A percentile compares a stretch with the other conserved stretches of the same genome.
These are phyloP conservation scores for Arvicola amphibius DNA, from an alignment of 2,797 vertebrate genomes.

Conservation along the genomic window DNA sequence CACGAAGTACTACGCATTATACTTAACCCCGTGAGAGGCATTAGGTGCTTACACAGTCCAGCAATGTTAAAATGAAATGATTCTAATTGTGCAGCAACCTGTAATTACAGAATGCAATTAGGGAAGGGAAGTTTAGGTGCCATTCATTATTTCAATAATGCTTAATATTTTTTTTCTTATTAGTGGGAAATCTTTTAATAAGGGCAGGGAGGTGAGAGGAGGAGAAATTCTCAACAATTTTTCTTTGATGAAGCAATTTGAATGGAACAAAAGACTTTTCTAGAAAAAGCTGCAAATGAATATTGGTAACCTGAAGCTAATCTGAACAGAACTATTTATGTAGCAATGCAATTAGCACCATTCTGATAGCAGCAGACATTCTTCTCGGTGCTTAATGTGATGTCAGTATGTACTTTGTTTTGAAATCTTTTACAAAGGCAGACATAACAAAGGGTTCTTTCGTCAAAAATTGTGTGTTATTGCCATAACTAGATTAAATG, in stretches of 20 bases:
- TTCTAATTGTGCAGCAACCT: conserved; percentile 66
- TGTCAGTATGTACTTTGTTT: conserved; percentile 77
- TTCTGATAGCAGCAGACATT: conserved; percentile 79
- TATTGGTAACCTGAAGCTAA: conserved; percentile 75
- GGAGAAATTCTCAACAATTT: not conserved
- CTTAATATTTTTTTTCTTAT: not conserved
- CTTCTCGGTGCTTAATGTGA: conserved; percentile 62
- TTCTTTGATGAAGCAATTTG: conserved; percentile 70
- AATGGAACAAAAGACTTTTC: conserved; percentile 50
- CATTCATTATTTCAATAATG: conserved; percentile 57
- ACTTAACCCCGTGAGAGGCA: conserved; percentile 15
- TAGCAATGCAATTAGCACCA: conserved; percentile 75
- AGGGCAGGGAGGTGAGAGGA: not conserved
- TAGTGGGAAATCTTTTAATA: not conserved
- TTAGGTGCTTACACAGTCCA: conserved; percentile 1
- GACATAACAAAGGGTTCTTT: conserved; percentile 70
- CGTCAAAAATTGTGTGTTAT: conserved; percentile 59
- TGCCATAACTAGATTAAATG: conserved; percentile 62
- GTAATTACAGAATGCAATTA: conserved; percentile 53
- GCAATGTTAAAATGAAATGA: conserved; percentile 66
- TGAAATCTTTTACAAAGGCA: conserved; percentile 64
- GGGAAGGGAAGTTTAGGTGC: not conserved
- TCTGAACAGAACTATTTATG: conserved; percentile 77
- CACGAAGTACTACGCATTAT: conserved; percentile 3
- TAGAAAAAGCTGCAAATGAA: conserved; percentile 1